Evolutionary conservation across 2,888 invertebrate species (phyloP), one percentile per base, ranked within the genome.

Genomic region (Ophraella communa): DNA sequence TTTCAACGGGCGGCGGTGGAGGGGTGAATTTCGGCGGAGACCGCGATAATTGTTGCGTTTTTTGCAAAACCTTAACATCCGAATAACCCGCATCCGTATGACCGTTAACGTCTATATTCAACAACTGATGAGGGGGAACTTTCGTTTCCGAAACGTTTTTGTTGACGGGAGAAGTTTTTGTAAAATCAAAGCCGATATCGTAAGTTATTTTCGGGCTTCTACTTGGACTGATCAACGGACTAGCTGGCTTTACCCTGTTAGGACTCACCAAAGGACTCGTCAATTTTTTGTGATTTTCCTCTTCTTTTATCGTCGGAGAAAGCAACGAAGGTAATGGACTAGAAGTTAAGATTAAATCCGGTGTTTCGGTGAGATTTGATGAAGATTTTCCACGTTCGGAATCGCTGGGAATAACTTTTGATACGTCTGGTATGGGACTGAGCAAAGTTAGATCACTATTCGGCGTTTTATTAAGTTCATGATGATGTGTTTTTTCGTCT

Each of bases 311-410:
- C 42, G 71, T 70, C 10, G 77, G 75, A 27, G 76, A 74, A 17
- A 62, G 39, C 3, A 69, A 57, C 39, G 69, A 66, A 21, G 68
- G 67, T 39, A 75, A 21, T 5, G 78, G 80, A 76, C 76, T 81
- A 69, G 80, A 78, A 21, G 81, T 82, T 52, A 83, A 78, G 65
- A 85, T 83, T 58, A 85, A 79, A 75, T 85, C 85, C 10, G 85
- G 85, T 4, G 84, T 83, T 76, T 83, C 80, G 33, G 80, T 77
- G 24, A 80, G 72, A 68, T 73, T 77, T 57, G 73, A 72, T 21
- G 63, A 65, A 7, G 66, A 54, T 52, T 71, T 74, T 14, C 58
- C 55, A 10, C 63, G 69, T 17, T 66, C 62, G 18, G 71, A 64
- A 45, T 66, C 69, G 65, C 71, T 69, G 4, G 21, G 27, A 35